Conservation (phyloP, 2,113 vertebrate genomes). For the Smithornis capensis region DNA sequence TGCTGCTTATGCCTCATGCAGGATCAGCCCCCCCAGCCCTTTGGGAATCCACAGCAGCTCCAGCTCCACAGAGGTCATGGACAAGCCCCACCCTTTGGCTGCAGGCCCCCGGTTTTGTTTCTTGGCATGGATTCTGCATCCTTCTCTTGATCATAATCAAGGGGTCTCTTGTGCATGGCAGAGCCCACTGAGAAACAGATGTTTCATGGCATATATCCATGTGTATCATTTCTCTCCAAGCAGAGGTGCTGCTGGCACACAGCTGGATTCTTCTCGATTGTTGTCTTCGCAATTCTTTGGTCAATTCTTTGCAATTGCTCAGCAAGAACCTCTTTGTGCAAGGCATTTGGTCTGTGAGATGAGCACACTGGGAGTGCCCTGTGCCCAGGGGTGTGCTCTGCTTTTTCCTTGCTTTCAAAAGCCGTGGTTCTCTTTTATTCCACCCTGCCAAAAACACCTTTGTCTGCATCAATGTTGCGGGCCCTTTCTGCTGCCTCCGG, state of each 20-base stretch:
- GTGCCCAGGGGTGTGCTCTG: not conserved
- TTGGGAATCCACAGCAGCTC: not conserved
- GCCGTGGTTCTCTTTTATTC: conserved; percentile 20
- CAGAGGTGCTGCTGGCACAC: rapidly evolving
- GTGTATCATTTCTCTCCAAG: rapidly evolving
- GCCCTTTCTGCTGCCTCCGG: not conserved
- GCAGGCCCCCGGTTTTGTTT: not conserved
- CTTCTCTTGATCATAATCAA: rapidly evolving
- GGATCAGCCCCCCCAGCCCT: rapidly evolving
- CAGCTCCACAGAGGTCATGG: not conserved
- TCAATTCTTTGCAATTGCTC: not conserved
- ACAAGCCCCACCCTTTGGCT: not conserved
- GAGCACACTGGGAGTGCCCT: not conserved
- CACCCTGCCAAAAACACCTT: not conserved
- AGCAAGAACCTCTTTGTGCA: not conserved
- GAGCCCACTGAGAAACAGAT: rapidly evolving
- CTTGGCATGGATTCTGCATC: not conserved
- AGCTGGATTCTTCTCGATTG: not conserved
- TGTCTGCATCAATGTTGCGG: not conserved
- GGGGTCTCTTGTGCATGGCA: rapidly evolving
- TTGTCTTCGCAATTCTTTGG: not conserved
- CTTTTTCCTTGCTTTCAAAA: not conserved
- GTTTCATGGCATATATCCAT: no score
- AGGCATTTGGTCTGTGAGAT: not conserved
- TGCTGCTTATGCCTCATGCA: not conserved